Evolutionary conservation across 2,797 vertebrate genomes (phyloP), one percentile per base, ranked within the genome.

Genomic region (Rhinoraja longicauda): DNA sequence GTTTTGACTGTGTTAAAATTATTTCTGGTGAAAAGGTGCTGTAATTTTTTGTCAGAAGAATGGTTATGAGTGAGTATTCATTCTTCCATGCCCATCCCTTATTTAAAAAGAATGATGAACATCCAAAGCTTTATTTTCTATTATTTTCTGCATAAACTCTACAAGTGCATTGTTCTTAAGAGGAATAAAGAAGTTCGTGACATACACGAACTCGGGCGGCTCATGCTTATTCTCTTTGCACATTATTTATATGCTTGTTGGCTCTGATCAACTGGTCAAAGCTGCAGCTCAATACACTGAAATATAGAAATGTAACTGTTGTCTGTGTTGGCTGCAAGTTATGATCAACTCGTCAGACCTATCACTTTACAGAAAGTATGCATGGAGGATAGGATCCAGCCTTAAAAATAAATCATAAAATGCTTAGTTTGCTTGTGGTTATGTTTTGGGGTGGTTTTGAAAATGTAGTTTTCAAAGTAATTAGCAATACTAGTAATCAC

Each of bases 21-120:
- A 97, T 98, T 97, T 98, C 97, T 97, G 97, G 96, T 98, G 96
- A 97, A 96, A 97, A 97, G 98, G 97, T 97, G 98, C 97, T 97
- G 96, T 96, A 97, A 96, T 97, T 97, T 97, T 98, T 97, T 98
- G 96, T 98, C 97, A 97, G 96, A 97, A 97, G 97, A 96, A 94
- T 93, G 94, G 95, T 96, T 94, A 95, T 96, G 98, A 98, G 98
- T 99, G 98, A 99, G 98, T 99, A 99, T 98, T 97, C 97, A 94
- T 96, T 95, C 97, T 97, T 97, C 96, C 97, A 96, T 96, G 97
- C 98, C 96, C 98, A 98, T 98, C 95, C 96, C 98, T 96, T 95
- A 94, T 92, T 88, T n/a, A 67, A 67, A 29, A 92, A 21, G 72
- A 92, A 92, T 92, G 90, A 92, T 57, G 45, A 94, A 91, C 94